Conservation (phyloP, 2,113 vertebrate species). For the Pseudorhombus dupliciocellatus region DNA sequence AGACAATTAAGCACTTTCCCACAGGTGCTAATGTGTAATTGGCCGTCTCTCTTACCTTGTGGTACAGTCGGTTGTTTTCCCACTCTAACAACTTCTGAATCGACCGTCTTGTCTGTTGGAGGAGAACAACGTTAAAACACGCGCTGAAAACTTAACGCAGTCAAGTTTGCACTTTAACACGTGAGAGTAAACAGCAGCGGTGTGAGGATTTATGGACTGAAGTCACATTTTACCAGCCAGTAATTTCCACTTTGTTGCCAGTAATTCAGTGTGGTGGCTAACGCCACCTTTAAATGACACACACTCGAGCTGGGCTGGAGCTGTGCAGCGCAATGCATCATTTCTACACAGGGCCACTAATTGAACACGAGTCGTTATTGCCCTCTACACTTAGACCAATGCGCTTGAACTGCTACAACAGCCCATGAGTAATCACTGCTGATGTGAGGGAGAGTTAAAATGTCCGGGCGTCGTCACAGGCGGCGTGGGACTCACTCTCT, state of each 20-base stretch:
- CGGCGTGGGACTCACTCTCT: slow-evolving; percentile 88
- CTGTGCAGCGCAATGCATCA: slow-evolving; percentile 36
- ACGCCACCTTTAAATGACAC: slow-evolving; percentile 60
- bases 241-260: slow-evolving; percentile 77
- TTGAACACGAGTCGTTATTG: slow-evolving; percentile 55
- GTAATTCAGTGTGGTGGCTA: slow-evolving; percentile 59
- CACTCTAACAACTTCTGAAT: slow-evolving; percentile 98
- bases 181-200: slow-evolving; percentile 59
- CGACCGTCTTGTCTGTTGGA: slow-evolving; percentile 91
- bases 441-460: slow-evolving; percentile 64
- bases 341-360: slow-evolving; percentile 70
- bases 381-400: slow-evolving; percentile 45
- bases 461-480: slow-evolving; percentile 25
- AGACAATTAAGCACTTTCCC: slow-evolving; percentile 47
- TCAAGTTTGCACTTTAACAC: slow-evolving; percentile 57
- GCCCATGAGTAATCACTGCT: slow-evolving; percentile 62
- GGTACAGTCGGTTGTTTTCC: slow-evolving; percentile 99
- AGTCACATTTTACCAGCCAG: slow-evolving; percentile 74
- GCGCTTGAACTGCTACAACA: slow-evolving; percentile 56
- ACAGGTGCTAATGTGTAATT: slow-evolving; percentile 28
- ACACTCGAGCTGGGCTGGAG: slow-evolving; percentile 46
- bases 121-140: slow-evolving; percentile 37
- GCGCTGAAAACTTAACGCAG: background rate
- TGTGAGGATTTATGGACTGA: slow-evolving; percentile 77
- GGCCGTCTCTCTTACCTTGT: slow-evolving; percentile 87